phyloP scores from a whole-genome alignment of 2,888 invertebrate species.

The Ernsta delagoae region DNA sequence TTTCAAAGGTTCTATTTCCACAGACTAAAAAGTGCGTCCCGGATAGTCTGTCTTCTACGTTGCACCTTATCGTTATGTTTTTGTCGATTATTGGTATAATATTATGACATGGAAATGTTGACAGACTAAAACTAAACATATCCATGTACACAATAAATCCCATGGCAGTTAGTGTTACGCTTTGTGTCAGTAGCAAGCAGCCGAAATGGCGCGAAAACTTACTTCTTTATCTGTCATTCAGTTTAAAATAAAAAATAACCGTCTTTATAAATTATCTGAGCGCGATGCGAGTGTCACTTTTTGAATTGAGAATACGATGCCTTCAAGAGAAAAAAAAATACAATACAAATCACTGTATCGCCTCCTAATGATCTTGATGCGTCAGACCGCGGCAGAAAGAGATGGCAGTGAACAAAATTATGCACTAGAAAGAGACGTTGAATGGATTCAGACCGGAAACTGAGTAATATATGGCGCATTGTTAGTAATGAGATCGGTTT shows the following conservation, averaged over 20 bases:
- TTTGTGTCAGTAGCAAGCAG: not conserved
- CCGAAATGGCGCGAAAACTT: constrained; percentile 17
- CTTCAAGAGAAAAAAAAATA: constrained; percentile 42
- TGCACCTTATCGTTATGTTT: too few relatives aligned
- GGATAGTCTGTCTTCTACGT: too few relatives aligned
- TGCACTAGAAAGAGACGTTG: constrained; percentile 51
- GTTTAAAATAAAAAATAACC: constrained; percentile 9
- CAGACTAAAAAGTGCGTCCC: too few relatives aligned
- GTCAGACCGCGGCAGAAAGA: constrained; percentile 63
- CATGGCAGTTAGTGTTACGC: too few relatives aligned
- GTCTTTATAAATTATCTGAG: constrained; percentile 29
- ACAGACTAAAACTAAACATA: too few relatives aligned
- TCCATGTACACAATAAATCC: too few relatives aligned
- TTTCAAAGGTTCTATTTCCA: too few relatives aligned
- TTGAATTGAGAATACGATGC: constrained; percentile 30
- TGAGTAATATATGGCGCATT: constrained; percentile 81
- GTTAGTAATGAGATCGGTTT: constrained; percentile 83
- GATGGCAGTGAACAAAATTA: constrained; percentile 43
- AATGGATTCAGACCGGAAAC: constrained; percentile 77
- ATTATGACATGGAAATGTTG: too few relatives aligned
- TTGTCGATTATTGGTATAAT: too few relatives aligned
- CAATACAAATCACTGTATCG: constrained; percentile 79
- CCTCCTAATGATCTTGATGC: constrained; percentile 78
- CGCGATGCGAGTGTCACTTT: constrained; percentile 23
- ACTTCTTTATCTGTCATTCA: constrained; percentile 14